phyloP scores from a whole-genome alignment of 2,797 vertebrate genomes.

The Cheirogaleus major region DNA sequence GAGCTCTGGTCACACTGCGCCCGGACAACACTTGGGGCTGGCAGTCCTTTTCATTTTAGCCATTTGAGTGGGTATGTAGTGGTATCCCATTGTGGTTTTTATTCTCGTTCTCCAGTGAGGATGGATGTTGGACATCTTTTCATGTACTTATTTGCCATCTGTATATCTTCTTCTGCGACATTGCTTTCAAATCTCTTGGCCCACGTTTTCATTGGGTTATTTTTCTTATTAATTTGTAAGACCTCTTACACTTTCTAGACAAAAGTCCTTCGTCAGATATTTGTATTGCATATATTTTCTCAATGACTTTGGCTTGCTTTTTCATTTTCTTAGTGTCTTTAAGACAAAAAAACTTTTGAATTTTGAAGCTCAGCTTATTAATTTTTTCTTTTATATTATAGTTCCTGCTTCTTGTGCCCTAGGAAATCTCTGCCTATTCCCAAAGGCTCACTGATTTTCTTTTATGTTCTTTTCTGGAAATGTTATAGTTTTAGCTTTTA shows the following conservation, averaged over 20 bases:
- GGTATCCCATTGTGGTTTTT: background rate
- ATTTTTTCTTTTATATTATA: background rate
- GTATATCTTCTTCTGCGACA: background rate
- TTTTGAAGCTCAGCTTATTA: background rate
- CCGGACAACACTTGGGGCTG: background rate
- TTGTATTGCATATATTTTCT: background rate
- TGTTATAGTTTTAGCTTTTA: background rate
- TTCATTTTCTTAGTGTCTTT: background rate
- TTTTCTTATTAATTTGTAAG: background rate
- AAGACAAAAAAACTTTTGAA: background rate
- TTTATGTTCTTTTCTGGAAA: background rate
- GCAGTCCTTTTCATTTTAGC: background rate
- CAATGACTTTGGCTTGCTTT: background rate
- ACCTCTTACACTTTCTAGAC: background rate
- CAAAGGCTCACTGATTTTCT: background rate
- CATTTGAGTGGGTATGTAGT: background rate
- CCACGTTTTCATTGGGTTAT: background rate
- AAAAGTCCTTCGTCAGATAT: background rate
- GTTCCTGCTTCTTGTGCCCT: background rate
- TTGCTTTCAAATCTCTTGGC: background rate
- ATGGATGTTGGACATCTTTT: background rate
- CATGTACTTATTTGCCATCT: background rate
- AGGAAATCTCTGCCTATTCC: background rate
- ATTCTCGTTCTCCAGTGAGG: background rate
- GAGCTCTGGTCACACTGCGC: no score